Conservation (phyloP, 2,113 vertebrate species). For the Phylloscopus trochiloides region DNA sequence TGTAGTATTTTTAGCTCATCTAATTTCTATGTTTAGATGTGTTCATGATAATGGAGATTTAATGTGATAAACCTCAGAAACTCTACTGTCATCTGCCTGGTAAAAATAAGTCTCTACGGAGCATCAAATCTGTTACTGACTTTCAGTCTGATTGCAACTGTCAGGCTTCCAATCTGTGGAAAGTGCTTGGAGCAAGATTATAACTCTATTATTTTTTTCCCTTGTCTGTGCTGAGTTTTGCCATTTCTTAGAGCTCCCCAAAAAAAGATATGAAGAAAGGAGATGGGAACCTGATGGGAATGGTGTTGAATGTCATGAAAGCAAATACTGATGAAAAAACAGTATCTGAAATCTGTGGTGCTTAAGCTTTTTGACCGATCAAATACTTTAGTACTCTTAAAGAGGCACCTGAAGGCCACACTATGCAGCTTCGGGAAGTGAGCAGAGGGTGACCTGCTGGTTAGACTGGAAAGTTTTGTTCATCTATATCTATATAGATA, state of each 20-base stretch:
- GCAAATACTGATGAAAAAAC: neutral
- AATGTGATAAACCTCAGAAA: neutral
- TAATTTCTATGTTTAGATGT: neutral
- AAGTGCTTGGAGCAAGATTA: neutral
- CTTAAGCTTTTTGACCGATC: neutral
- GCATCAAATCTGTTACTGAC: neutral
- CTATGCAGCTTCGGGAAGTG: neutral
- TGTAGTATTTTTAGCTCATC: neutral
- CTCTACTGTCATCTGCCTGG: neutral
- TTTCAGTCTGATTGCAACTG: neutral
- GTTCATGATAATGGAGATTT: neutral
- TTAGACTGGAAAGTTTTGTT: neutral
- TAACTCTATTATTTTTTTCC: neutral
- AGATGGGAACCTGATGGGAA: neutral
- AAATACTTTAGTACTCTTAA: neutral
- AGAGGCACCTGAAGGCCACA: neutral
- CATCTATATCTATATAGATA: fast-evolving
- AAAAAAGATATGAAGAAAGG: neutral
- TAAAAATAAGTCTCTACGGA: neutral
- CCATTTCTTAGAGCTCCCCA: neutral
- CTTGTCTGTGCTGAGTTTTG: neutral
- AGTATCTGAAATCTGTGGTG: neutral
- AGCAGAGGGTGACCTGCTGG: neutral
- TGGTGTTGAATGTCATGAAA: neutral
- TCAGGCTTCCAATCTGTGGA: neutral